Base-by-base conservation (phyloP, 2,797 vertebrate species). In the Petrocephalus sullivani region DNA sequence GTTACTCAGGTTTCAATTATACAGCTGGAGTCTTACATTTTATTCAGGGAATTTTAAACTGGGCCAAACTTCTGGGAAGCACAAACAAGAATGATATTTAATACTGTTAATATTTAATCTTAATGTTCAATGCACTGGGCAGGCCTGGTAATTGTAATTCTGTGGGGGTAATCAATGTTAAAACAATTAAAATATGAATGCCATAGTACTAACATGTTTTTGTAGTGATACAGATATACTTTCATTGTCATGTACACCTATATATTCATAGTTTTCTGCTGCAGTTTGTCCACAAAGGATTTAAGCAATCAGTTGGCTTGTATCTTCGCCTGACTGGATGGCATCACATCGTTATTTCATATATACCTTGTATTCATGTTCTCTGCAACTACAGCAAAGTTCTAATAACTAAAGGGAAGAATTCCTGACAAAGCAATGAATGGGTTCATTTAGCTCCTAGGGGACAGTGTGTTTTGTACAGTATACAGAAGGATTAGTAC, bases 91-190 rank as follows among this genome's bases (percentile, higher is more conserved):
- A 71, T 41, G 67, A 49, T 81, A 81, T 81, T 81, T 81, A 49
- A 46, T 81, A 81, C 46, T n/a, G 41, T 49, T 49, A 49, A 81
- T 81, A 84, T 84, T 84, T n/a, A 84, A 84, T 21, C n/a, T 84
- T 23, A 54, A 49, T 81, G 81, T 54, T 54, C 23, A 28, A 54
- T 21, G 49, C 81, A 84, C 41, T 83, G 81, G 28, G 28, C 28
- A 28, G 28, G 28, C 28, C 28, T 41, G 37, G 37, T 41, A 41
- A 41, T 41, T 41, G 51, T 54, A 28, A 54, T 84, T 84, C 10
- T 54, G 81, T 28, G 10, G 28, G 21, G 49, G 49, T 28, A 54
- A 54, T 84, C 81, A 84, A 4, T 84, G 46, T 23, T 51, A 53
- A 82, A 82, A 82, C 19, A 53, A 9, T 49, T 83, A 7, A 84